Base-by-base conservation (phyloP, 2,888 invertebrate genomes). In the Plebejus argus region DNA sequence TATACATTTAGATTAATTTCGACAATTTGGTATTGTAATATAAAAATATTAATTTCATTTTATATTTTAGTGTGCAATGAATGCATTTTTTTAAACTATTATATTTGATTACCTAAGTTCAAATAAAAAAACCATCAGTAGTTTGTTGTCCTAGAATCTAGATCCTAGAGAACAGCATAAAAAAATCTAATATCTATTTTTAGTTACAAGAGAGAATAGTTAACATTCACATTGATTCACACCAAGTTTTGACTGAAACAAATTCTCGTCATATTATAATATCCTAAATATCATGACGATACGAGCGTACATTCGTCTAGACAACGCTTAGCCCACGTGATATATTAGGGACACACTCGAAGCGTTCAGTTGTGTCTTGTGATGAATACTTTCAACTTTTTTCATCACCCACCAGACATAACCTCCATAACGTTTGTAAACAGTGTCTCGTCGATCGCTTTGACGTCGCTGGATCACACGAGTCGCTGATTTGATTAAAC, bases 361-460 rank as follows among this genome's bases (percentile, higher is more conserved):
- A 58, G 58, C 53, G 53, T 33, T 72, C 71, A 70, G 72, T 77
- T 71, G 80, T n/a, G n/a, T n/a, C n/a, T n/a, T n/a, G n/a, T 66
- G 76, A 79, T 79, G 79, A 81, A 78, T 78, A 77, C 80, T 82
- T 80, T 81, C 82, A 83, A 82, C 81, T 81, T 79, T 78, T 78
- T 75, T 77, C 76, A 77, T 80, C 80, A 70, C 77, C 78, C 75
- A 78, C 79, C 78, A 81, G 80, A 81, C 81, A 80, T 80, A 81
- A 79, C 79, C 80, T 81, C 77, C 56, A 78, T 79, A 80, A 80
- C 79, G 77, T 76, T 81, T 77, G 70, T 79, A 82, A 81, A 80
- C 81, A 82, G 49, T 79, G 80, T 82, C 82, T 81, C 80, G 56
- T 39, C 71, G 77, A 70, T 77, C 77, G 61, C 80, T 76, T 77